Base-by-base conservation (phyloP, 2,888 invertebrate genomes). In the Elgonia sp. region DNA sequence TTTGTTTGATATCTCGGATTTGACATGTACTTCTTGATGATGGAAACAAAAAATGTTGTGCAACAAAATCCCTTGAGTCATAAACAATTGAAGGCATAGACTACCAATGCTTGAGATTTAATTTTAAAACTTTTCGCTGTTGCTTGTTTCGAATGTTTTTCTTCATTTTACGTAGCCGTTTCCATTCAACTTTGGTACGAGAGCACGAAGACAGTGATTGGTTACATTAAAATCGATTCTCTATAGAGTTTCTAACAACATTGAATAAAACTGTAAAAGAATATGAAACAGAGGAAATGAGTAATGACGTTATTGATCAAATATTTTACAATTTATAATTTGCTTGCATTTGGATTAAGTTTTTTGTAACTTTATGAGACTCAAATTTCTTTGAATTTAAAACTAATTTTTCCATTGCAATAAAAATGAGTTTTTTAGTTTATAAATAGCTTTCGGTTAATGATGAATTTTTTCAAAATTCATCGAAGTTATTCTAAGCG, bases 91-190 rank as follows among this genome's bases (percentile, higher is more conserved):
- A 62, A 81, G 75, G 55, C 53, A 55, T 40, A 20, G 76, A 62
- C 79, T 73, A 53, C 73, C 40, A 79, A 73, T 73, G 72, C 16
- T 73, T 50, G 46, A 62, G 81, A 86, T 75, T 86, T 69, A 80
- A 81, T 85, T 85, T 85, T 80, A 14, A 80, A 80, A 86, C 67
- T 86, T 86, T 86, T 70, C 21, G 55, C 60, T 20, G 75, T 60
- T 80, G 69, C 86, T 85, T 75, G 73, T 80, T 80, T 86, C 75
- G 46, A 86, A 81, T 86, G 75, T 86, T 86, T 80, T 86, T 86
- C 81, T 85, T 85, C 67, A 85, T 85, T 85, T 80, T 80, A 73
- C 57, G 85, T 80, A 20, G 60, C 67, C 53, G 60, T 53, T 86
- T 86, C 75, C 75, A 63, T 70, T 86, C 75, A 86, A 86, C 86